Evolutionary conservation across 2,797 vertebrate genomes (phyloP).

Genomic region (Sebastes flavidus): DNA sequence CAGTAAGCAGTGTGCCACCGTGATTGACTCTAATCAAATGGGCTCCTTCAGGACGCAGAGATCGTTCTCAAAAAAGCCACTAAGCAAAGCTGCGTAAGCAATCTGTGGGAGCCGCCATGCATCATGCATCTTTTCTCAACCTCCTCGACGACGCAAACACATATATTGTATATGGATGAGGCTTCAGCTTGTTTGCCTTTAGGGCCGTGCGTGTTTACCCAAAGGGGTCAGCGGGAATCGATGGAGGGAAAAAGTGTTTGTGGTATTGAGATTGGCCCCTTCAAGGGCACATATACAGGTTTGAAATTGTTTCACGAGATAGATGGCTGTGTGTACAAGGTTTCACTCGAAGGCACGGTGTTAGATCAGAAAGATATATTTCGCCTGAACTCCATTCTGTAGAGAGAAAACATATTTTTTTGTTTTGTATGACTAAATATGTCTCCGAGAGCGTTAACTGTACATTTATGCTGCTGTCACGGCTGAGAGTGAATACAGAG

Average conservation of each 20-base stretch:
- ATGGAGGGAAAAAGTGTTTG: slow-evolving; percentile 40
- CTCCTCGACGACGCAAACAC: background rate
- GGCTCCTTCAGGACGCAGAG: slow-evolving; percentile 51
- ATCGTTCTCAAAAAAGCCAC: slow-evolving; percentile 46
- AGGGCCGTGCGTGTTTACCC: slow-evolving; percentile 58
- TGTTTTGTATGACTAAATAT: slow-evolving; percentile 16
- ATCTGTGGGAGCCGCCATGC: slow-evolving; percentile 53
- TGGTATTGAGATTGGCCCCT: slow-evolving; percentile 19
- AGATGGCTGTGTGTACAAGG: slow-evolving; percentile 13
- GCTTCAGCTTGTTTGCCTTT: slow-evolving; percentile 59
- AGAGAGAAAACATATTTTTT: background rate
- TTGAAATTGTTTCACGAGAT: slow-evolving; percentile 26
- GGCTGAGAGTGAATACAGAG: slow-evolving; percentile 25
- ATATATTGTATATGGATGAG: slow-evolving; percentile 42
- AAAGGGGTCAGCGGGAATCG: slow-evolving; percentile 57
- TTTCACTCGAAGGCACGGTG: background rate
- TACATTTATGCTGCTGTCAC: slow-evolving; percentile 30
- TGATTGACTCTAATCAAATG: slow-evolving; percentile 78
- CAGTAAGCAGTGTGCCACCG: slow-evolving; percentile 66
- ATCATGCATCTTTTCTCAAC: slow-evolving; percentile 59
- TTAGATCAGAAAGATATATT: background rate
- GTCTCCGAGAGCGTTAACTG: slow-evolving; percentile 12
- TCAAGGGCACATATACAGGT: slow-evolving; percentile 51
- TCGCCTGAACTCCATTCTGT: background rate
- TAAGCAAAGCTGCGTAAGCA: slow-evolving; percentile 65